phyloP scores from a whole-genome alignment of 2,797 vertebrate species.

The Gobio occitaniae region DNA sequence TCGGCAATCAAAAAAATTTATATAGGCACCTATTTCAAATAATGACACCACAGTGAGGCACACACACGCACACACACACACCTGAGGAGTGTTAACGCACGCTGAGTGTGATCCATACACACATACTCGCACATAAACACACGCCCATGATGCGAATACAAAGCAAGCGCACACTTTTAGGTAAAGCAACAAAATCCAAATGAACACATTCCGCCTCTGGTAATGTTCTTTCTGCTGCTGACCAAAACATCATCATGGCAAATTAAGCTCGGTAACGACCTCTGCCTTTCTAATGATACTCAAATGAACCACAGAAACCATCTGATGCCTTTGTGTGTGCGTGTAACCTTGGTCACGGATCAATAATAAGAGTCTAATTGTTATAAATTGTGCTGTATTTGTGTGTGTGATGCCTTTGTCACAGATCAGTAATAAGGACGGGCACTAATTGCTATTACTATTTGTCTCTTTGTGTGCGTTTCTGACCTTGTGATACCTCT shows the following conservation, averaged over 20 bases:
- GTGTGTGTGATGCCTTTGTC: conserved; percentile 34
- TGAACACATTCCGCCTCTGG: not conserved
- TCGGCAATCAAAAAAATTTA: not conserved
- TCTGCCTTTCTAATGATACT: conserved; percentile 66
- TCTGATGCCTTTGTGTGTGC: conserved; percentile 22
- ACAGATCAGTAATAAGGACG: conserved; percentile 49
- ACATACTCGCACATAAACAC: conserved; percentile 6
- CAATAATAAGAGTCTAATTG: conserved; percentile 32
- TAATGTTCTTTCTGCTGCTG: conserved; percentile 53
- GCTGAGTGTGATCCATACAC: not conserved
- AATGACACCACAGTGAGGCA: not conserved
- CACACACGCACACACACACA: conserved; percentile 15
- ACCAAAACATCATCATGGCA: conserved; percentile 71
- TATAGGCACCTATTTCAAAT: not conserved
- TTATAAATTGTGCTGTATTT: conserved; percentile 24
- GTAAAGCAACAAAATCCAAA: conserved; percentile 18
- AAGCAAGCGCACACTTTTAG: conserved; percentile 14
- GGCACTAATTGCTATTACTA: conserved; percentile 50
- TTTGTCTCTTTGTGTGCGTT: conserved; percentile 14
- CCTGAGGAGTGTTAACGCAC: conserved; percentile 7
- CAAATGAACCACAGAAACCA: conserved; percentile 68
- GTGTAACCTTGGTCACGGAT: conserved; percentile 49
- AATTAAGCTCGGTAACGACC: conserved; percentile 70
- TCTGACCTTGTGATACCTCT: not conserved
- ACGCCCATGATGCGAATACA: not conserved